A percentile compares a stretch with the other conserved stretches of the same genome.
Evolutionary conservation across 1,140 invertebrate genomes (phyloP).

Genomic region (Scaptomyza hsui): DNA sequence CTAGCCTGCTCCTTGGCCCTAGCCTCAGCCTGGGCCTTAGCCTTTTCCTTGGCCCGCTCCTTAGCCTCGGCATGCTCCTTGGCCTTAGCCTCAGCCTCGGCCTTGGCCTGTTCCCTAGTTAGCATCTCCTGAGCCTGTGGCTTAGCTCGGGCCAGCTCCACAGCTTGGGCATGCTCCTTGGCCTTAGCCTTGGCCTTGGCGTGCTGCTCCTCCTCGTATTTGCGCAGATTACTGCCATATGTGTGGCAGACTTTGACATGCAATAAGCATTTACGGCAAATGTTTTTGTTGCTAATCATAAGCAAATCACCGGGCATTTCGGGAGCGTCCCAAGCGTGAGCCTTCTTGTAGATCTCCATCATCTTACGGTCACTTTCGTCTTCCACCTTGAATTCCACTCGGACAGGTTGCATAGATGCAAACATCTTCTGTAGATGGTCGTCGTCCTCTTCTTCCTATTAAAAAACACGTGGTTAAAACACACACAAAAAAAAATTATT

Average conservation of each 20-base stretch:
- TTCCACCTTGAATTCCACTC: background rate
- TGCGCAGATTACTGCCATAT: constrained; percentile 23
- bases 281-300: constrained; percentile 19
- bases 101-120: background rate
- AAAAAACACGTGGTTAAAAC: too few relatives aligned
- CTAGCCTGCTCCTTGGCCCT: background rate
- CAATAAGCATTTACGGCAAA: constrained; percentile 55
- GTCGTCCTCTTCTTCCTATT: background rate
- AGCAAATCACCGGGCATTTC: constrained; percentile 20
- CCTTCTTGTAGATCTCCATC: constrained; percentile 27
- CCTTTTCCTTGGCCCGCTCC: background rate
- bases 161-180: background rate
- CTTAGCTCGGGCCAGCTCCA: background rate
- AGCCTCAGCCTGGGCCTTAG: background rate
- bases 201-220: background rate
- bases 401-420: constrained; percentile 25
- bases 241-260: constrained; percentile 24
- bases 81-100: background rate
- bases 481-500: background rate
- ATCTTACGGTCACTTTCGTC: constrained; percentile 18
- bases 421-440: background rate
- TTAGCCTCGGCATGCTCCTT: background rate
- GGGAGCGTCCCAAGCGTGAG: background rate
- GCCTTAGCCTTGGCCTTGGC: background rate
- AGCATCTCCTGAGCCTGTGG: background rate